phyloP scores from a whole-genome alignment of 1,140 invertebrate species.

The Euschistus heros region DNA sequence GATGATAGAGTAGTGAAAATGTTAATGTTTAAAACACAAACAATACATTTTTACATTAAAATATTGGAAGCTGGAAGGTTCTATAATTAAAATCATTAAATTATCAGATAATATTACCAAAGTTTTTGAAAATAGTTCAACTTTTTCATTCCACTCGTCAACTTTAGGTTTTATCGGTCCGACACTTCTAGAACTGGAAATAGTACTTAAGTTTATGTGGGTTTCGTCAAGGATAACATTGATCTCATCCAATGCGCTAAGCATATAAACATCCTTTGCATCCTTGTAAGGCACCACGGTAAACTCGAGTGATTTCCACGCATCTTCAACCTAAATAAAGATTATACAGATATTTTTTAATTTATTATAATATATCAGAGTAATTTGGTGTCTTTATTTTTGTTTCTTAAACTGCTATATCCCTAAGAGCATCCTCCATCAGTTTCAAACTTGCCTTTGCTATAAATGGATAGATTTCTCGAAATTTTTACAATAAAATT shows the following conservation, averaged over 20 bases:
- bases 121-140: conserved; percentile 65
- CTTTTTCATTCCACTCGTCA: conserved; percentile 62
- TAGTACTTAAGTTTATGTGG: conserved; percentile 74
- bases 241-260: conserved; percentile 73
- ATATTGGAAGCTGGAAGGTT: too few species aligned
- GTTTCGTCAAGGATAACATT: conserved; percentile 72
- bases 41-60: too few species aligned
- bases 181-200: conserved; percentile 69
- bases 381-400: not conserved
- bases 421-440: too few species aligned
- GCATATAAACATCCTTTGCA: conserved; percentile 65
- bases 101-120: too few species aligned
- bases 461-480: too few species aligned
- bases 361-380: not conserved
- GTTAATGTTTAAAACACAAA: too few species aligned
- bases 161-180: conserved; percentile 68
- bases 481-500: too few species aligned
- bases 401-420: too few species aligned
- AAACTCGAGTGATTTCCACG: conserved; percentile 71
- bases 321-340: conserved; percentile 52
- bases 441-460: too few species aligned
- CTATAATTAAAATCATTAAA: too few species aligned
- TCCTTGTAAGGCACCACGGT: conserved; percentile 64
- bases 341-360: not conserved
- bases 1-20: too few species aligned